Evolutionary conservation across 2,113 vertebrate species (phyloP), one percentile per base, ranked within the genome.

Genomic region (Toxostoma redivivum): DNA sequence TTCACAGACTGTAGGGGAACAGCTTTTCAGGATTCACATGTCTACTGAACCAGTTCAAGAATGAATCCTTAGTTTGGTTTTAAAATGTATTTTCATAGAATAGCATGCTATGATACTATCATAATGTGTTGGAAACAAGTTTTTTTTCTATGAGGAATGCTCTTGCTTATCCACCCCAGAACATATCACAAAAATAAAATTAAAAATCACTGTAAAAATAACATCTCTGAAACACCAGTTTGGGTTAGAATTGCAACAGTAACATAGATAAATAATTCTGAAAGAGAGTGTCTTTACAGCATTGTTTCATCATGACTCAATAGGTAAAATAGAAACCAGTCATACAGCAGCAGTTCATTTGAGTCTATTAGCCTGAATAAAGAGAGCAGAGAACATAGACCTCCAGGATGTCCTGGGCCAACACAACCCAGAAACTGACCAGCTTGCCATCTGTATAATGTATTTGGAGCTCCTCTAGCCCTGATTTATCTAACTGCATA

Each of bases 391-490:
- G 9, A 57, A 48, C 5, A 45, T 0, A 54, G 22, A 45, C 2
- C 0, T 78, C 35, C 35, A 10, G 8, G 18, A 70, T 4, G 2
- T 18, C 23, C 28, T 61, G 9, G 16, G 5, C 15, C 33, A 42
- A 30, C 10, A 19, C 3, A 73, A 27, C 4, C 5, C 25, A 45
- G 57, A 73, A 92, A 8, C 15, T 70, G 61, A 61, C 2, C 14
- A 70, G 2, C 12, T 80, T 73, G 10, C 13, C 3, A 4, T 17
- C 15, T 6, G 0, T 48, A 37, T 31, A 15, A 16, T 3, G 0
- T 64, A 33, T 48, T 83, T n/a, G 44, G 27, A 86, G 17, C 5
- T 70, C 15, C 78, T 83, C 13, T 65, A 30, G 18, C 20, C 4
- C 37, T 57, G 6, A 45, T 69, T 86, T 30, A 44, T 18, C 10